phyloP scores from a whole-genome alignment of 2,888 invertebrate species.

The Lasioglossum lativentre region DNA sequence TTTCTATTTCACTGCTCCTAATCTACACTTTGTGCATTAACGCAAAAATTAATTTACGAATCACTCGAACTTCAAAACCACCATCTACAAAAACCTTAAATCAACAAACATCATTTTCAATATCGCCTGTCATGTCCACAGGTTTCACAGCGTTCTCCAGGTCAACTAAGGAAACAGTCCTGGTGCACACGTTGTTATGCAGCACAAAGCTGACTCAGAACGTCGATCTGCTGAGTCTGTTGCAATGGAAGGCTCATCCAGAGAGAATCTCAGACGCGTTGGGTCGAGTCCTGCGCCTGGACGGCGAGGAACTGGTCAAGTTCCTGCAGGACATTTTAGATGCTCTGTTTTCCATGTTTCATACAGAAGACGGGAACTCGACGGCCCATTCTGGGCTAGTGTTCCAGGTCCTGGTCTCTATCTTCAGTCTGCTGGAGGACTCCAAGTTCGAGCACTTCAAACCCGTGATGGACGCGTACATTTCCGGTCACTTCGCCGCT shows the following conservation, averaged over 20 bases:
- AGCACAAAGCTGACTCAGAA: slow-evolving; percentile 99
- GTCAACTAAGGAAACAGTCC: slow-evolving; percentile 94
- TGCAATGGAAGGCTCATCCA: slow-evolving; percentile 96
- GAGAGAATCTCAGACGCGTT: slow-evolving; percentile 95
- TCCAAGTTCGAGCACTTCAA: slow-evolving; percentile 97
- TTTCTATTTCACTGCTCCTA: too few relatives aligned
- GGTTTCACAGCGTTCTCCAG: slow-evolving; percentile 87
- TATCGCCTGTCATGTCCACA: slow-evolving; percentile 26
- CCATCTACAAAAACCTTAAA: too few relatives aligned
- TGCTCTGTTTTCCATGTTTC: slow-evolving; percentile 96
- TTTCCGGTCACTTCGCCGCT: slow-evolving; percentile 97
- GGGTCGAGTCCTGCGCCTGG: slow-evolving; percentile 92
- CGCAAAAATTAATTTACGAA: too few relatives aligned
- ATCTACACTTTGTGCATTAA: too few relatives aligned
- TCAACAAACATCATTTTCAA: neutral
- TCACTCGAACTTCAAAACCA: too few relatives aligned
- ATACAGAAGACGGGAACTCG: slow-evolving; percentile 95
- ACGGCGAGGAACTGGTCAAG: slow-evolving; percentile 95
- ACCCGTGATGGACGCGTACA: slow-evolving; percentile 97
- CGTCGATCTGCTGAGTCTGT: slow-evolving; percentile 93
- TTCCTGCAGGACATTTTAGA: slow-evolving; percentile 97
- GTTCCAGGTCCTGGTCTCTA: slow-evolving; percentile 96
- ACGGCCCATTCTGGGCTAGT: slow-evolving; percentile 96
- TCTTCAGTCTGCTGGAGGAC: slow-evolving; percentile 95
- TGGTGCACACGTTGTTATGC: slow-evolving; percentile 93